Conservation (phyloP, 1,140 invertebrate species). For the Drosophila hydei region DNA sequence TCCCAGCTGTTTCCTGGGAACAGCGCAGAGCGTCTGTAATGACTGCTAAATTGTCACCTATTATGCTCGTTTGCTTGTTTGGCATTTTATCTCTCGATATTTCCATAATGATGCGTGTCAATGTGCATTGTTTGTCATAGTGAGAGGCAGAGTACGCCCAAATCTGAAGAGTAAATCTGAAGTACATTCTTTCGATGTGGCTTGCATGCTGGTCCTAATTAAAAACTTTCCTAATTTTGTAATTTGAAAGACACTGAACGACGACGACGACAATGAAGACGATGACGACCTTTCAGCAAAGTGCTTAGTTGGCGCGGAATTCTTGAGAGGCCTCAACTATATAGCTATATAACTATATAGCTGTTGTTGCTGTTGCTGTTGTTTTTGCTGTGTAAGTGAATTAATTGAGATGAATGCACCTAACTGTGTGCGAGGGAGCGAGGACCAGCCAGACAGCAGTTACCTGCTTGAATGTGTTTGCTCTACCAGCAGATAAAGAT, state of each 20-base stretch:
- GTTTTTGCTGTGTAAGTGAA: constrained; percentile 60
- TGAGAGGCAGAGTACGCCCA: background rate
- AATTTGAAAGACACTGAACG: constrained; percentile 6
- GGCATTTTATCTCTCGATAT: background rate
- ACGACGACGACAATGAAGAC: background rate
- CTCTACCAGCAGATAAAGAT: constrained; percentile 73
- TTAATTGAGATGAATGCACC: constrained; percentile 80
- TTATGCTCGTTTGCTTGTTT: background rate
- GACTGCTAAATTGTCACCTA: background rate
- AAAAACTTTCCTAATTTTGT: constrained; percentile 50
- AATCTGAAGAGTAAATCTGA: constrained; percentile 7
- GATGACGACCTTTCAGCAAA: constrained; percentile 33
- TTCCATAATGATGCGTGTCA: background rate
- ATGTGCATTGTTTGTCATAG: constrained; percentile 1
- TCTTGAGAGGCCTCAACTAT: constrained; percentile 26
- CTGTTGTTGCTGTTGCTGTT: constrained; percentile 13
- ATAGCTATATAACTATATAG: constrained; percentile 14
- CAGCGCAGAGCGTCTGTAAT: too few relatives aligned
- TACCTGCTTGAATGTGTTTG: constrained; percentile 61
- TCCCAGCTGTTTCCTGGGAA: too few relatives aligned
- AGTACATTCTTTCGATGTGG: constrained; percentile 22
- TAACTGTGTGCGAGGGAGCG: constrained; percentile 54
- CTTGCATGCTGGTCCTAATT: constrained; percentile 47
- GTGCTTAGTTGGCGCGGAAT: constrained; percentile 28
- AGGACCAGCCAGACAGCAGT: constrained; percentile 38